Percentiles rank a stretch among this genome's conserved stretches.
These are phyloP conservation scores for Horisme vitalbata DNA, from an alignment of 2,888 invertebrate species.

Conservation along the genomic window DNA sequence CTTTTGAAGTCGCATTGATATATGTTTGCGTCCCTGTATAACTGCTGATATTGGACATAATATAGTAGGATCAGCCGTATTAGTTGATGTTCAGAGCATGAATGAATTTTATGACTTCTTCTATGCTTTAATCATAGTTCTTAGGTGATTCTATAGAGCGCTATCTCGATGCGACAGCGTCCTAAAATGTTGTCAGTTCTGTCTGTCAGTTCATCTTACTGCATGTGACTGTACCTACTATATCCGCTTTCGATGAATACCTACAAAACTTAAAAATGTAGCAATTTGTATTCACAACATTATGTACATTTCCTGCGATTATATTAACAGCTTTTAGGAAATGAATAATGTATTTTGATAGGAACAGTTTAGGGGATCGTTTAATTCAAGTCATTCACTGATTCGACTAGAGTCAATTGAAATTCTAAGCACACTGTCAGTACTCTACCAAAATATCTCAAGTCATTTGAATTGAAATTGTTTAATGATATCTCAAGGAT, in stretches of 20 bases:
- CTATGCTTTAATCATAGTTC: too few species aligned
- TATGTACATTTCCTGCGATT: slow-evolving; percentile 16
- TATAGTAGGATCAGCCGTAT: too few species aligned
- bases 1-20: too few species aligned
- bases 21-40: too few species aligned
- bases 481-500: too few species aligned
- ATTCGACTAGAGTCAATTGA: slow-evolving; percentile 1
- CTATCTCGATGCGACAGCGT: too few species aligned
- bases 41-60: too few species aligned
- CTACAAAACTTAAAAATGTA: slow-evolving; percentile 2
- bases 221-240: neutral
- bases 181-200: too few species aligned
- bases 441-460: neutral
- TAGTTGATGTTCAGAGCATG: too few species aligned
- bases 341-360: slow-evolving; percentile 26
- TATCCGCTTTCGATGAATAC: neutral
- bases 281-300: slow-evolving; percentile 13
- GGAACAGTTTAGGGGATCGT: slow-evolving; percentile 13
- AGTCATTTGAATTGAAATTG: too few species aligned
- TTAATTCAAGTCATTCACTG: slow-evolving; percentile 9
- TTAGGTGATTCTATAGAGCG: too few species aligned
- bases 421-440: slow-evolving; percentile 4
- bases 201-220: neutral
- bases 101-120: too few species aligned
- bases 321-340: slow-evolving; percentile 7